Percentiles rank a stretch among this genome's conserved stretches.
Evolutionary conservation across 2,113 vertebrate species (phyloP).

Genomic region (Narcine bancroftii): DNA sequence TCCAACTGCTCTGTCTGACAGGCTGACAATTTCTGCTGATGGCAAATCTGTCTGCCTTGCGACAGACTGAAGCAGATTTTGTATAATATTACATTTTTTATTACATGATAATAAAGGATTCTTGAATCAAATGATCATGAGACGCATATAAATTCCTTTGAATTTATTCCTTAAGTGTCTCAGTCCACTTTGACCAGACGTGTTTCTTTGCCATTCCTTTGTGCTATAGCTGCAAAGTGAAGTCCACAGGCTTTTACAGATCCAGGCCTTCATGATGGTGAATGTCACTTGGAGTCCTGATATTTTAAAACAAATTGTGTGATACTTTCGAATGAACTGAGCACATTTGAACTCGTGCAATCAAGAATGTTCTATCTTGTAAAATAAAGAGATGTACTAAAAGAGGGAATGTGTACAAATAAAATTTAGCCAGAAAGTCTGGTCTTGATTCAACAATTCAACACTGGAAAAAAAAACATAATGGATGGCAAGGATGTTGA

Average conservation of each 20-base stretch:
- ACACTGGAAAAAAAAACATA: too few relatives aligned
- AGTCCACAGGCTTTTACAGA: background rate
- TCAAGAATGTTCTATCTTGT: background rate
- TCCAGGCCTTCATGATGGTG: background rate
- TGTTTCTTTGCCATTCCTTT: background rate
- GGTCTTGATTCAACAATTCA: background rate
- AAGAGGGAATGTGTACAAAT: background rate
- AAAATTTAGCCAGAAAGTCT: background rate
- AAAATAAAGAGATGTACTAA: background rate
- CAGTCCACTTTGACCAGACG: background rate
- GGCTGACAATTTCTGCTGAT: too few relatives aligned
- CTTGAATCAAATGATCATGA: too few relatives aligned
- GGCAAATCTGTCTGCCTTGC: too few relatives aligned
- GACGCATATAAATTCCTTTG: background rate
- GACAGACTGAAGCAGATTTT: too few relatives aligned
- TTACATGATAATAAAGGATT: too few relatives aligned
- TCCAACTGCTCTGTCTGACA: too few relatives aligned
- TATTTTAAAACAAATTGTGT: background rate
- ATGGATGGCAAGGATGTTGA: too few relatives aligned
- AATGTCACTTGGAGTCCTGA: background rate
- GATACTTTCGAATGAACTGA: background rate
- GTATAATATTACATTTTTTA: too few relatives aligned
- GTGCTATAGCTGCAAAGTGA: background rate
- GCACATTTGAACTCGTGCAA: background rate
- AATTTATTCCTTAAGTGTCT: background rate